These are phyloP conservation scores for Intellagama lesueurii DNA, from an alignment of 2,797 vertebrate genomes.

Conservation along the genomic window DNA sequence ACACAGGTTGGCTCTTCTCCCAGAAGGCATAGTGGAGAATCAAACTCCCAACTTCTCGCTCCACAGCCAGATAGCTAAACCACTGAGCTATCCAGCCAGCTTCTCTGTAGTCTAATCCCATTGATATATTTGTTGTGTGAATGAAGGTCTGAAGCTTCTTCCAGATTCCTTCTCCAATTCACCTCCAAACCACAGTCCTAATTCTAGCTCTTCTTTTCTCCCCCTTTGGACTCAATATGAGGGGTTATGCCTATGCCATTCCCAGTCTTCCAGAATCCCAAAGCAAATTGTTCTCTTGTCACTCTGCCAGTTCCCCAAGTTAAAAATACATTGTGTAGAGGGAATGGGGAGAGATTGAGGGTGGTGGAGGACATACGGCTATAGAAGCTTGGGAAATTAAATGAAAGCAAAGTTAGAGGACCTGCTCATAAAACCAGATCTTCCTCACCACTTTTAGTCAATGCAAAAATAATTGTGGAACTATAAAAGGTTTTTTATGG, in stretches of 20 bases:
- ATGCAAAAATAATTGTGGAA: conserved; percentile 87
- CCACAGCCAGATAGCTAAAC: no score
- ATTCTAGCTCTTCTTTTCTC: neutral
- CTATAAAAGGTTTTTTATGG: conserved; percentile 86
- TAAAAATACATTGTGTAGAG: conserved; percentile 67
- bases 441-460: conserved; percentile 82
- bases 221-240: conserved; percentile 48
- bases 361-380: neutral
- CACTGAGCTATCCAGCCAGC: no score
- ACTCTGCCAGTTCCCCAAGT: conserved; percentile 63
- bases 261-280: conserved; percentile 59
- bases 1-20: no score
- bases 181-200: neutral
- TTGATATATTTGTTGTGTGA: neutral
- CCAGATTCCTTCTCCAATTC: neutral
- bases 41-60: no score
- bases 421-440: conserved; percentile 80
- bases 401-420: conserved; percentile 77
- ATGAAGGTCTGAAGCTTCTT: neutral
- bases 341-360: neutral
- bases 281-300: conserved; percentile 76
- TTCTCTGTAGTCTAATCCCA: no score
- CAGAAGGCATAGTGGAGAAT: no score
- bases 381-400: conserved; percentile 68
- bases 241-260: conserved; percentile 63